Evolutionary conservation across 2,797 vertebrate species (phyloP), one percentile per base, ranked within the genome.

Genomic region (Sparus aurata): DNA sequence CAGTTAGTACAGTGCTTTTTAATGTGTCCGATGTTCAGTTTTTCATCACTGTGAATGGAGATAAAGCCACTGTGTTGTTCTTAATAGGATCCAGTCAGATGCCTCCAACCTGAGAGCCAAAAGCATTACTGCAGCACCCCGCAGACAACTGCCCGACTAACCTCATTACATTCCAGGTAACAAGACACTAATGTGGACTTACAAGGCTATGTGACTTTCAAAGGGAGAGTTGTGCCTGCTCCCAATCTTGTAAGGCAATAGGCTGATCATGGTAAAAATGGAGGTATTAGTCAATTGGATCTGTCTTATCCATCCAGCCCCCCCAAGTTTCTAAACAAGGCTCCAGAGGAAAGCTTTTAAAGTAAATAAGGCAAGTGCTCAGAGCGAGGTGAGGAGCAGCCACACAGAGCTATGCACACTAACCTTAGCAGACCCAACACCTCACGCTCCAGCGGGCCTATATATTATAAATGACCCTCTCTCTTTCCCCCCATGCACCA

Each of bases 401-500:
- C 83, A 85, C 89, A 92, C 73, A 87, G 88, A 88, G 87, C 87
- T 89, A 62, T 75, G 87, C 87, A 90, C 90, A 87, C 86, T 88
- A 89, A 88, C 83, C 84, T 60, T 85, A 82, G 85, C 89, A 89
- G 86, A 84, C 83, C 85, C 84, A 87, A 92, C 92, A 91, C 89
- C 89, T 92, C 87, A 88, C 50, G 63, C 88, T 90, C 81, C 86
- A 91, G 85, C 89, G 91, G 88, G 84, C 89, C 84, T 85, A 94
- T 95, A 92, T 93, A 95, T 95, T 94, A 95, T 95, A 92, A 94
- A 95, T 95, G 91, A 93, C 87, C 85, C 83, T 82, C 85, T 83
- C 87, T 84, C 85, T 77, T 38, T 74, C 54, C 72, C 77, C 68
- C 82, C 79, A 70, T 88, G 87, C 86, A 76, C 84, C 85, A 84